These are phyloP conservation scores for Dicrurus megarhynchus DNA, from an alignment of 2,113 vertebrate genomes.

Conservation along the genomic window DNA sequence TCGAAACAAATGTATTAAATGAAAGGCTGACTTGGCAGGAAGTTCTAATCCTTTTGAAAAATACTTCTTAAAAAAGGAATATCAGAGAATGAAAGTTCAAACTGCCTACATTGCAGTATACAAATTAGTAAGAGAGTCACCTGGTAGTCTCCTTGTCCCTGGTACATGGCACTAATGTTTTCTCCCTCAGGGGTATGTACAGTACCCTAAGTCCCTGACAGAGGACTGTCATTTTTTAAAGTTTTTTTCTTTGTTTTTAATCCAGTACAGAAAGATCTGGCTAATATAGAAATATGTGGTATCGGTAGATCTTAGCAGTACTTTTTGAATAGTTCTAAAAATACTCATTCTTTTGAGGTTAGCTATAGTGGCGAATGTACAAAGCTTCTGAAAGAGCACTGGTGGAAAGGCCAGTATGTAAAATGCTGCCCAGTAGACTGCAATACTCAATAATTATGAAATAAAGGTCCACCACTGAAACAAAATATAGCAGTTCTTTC, in stretches of 20 bases:
- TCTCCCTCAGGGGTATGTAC: background rate
- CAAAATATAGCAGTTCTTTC: background rate
- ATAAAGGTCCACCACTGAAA: background rate
- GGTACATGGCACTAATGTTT: background rate
- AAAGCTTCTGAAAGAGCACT: background rate
- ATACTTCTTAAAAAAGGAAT: background rate
- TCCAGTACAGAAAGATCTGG: background rate
- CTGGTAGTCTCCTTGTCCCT: background rate
- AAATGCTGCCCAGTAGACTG: background rate
- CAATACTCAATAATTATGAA: background rate
- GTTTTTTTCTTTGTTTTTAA: background rate
- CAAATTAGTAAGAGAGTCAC: background rate
- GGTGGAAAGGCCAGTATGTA: background rate
- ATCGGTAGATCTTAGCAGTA: background rate
- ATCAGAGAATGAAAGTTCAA: background rate
- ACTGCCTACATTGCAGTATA: background rate
- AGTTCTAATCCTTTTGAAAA: slow-evolving; percentile 26
- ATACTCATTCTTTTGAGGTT: background rate
- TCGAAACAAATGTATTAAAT: background rate
- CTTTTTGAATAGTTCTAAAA: background rate
- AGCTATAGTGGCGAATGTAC: background rate
- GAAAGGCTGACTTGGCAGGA: slow-evolving; percentile 3
- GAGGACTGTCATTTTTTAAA: background rate
- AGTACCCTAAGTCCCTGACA: background rate
- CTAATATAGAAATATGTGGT: background rate